A percentile compares a stretch with the other conserved stretches of the same genome.
Evolutionary conservation across 2,113 vertebrate species (phyloP).

Genomic region (Buteo buteo): DNA sequence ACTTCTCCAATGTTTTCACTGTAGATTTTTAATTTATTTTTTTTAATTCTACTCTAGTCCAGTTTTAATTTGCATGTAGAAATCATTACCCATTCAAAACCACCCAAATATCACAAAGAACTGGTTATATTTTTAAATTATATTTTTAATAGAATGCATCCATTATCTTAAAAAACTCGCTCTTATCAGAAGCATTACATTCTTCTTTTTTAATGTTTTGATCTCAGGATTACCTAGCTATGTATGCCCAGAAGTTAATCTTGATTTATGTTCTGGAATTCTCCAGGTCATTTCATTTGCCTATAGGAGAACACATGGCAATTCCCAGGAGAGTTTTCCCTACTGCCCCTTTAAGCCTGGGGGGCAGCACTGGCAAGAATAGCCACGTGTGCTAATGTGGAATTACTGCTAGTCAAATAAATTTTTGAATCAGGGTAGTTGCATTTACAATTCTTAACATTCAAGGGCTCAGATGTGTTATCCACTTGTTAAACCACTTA

Average conservation of each 20-base stretch:
- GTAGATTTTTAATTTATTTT: not conserved
- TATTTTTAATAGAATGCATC: not conserved
- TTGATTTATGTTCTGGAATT: not conserved
- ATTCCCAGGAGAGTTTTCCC: not conserved
- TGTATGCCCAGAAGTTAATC: not conserved
- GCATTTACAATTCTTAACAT: not conserved
- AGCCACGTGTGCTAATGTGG: not conserved
- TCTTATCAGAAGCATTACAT: not conserved
- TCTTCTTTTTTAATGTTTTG: not conserved
- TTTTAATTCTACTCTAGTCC: not conserved
- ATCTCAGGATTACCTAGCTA: not conserved
- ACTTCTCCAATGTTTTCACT: not conserved
- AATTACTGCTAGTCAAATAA: not conserved
- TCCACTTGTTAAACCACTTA: not conserved
- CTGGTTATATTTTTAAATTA: not conserved
- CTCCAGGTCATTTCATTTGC: not conserved
- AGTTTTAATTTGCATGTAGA: not conserved
- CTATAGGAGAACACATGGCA: not conserved
- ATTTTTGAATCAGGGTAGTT: not conserved
- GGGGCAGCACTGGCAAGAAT: not conserved
- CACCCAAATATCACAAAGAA: not conserved
- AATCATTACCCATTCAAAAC: not conserved
- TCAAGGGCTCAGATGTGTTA: not conserved
- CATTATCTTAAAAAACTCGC: not conserved
- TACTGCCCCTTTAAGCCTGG: not conserved